Conservation (phyloP, 2,888 invertebrate species). For the Nebria salina region DNA sequence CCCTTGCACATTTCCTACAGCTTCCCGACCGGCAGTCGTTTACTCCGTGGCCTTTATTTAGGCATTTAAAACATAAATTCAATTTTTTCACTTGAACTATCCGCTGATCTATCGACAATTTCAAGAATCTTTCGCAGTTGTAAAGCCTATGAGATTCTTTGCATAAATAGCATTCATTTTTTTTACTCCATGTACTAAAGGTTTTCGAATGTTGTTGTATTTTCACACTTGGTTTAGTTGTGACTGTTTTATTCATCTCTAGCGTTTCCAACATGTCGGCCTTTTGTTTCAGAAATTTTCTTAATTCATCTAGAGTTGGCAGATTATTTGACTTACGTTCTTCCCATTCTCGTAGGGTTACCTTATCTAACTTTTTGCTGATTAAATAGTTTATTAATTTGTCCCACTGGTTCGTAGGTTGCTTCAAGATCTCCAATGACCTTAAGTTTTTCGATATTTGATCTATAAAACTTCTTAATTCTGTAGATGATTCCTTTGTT, state of each 20-base stretch:
- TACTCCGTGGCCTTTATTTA: not conserved
- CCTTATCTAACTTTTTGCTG: not conserved
- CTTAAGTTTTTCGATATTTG: no score
- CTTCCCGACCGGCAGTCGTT: not conserved
- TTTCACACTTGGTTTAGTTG: no score
- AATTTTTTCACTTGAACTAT: not conserved
- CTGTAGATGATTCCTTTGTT: no score
- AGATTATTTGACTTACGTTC: not conserved
- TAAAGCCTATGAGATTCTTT: not conserved
- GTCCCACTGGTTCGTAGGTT: not conserved
- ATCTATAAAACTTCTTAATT: no score
- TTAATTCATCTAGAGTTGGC: slow-evolving; percentile 10
- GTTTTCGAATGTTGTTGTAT: no score
- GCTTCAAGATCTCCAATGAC: no score
- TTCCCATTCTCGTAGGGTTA: slow-evolving; percentile 7
- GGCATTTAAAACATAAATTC: not conserved
- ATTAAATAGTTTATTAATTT: not conserved
- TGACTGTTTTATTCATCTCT: no score
- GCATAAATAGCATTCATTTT: not conserved
- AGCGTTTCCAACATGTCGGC: not conserved
- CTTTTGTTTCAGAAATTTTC: slow-evolving; percentile 2
- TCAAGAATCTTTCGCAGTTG: not conserved
- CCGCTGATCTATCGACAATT: not conserved
- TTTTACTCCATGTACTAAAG: not conserved
- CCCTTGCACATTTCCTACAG: slow-evolving; percentile 8